phyloP scores from a whole-genome alignment of 2,113 vertebrate species.

The Oryzias woworae region DNA sequence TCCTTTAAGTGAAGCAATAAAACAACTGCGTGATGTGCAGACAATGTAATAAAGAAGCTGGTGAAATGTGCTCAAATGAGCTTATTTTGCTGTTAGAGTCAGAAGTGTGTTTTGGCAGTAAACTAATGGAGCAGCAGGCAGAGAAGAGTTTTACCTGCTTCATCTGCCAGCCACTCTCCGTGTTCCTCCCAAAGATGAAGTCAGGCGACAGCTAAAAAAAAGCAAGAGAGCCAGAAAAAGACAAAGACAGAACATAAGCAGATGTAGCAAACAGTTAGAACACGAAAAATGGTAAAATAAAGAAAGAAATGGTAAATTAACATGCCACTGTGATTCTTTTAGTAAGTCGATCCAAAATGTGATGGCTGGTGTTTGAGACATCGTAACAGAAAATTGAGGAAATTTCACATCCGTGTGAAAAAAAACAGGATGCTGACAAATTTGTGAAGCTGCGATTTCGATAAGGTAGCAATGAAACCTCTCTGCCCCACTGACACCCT shows the following conservation, averaged over 20 bases:
- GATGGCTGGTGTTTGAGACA: too few species aligned
- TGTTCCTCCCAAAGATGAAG: constrained; percentile 54
- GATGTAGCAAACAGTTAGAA: background rate
- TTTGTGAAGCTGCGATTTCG: constrained; percentile 8
- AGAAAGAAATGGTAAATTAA: too few species aligned
- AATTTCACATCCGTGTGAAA: constrained; percentile 16
- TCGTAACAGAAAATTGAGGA: background rate
- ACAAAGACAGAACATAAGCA: constrained; percentile 6
- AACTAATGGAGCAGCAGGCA: constrained; percentile 23
- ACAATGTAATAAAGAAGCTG: constrained; percentile 14
- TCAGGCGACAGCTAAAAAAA: constrained; percentile 66
- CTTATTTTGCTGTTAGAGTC: constrained; percentile 13
- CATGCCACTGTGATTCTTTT: too few species aligned
- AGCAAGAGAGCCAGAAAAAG: constrained; percentile 11
- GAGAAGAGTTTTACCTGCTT: constrained; percentile 65
- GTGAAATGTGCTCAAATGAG: background rate
- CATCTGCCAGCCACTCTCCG: constrained; percentile 61
- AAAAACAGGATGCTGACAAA: constrained; percentile 50
- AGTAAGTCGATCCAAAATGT: too few species aligned
- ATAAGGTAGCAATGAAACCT: constrained; percentile 8
- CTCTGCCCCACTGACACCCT: constrained; percentile 17
- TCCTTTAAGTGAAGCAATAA: constrained; percentile 4
- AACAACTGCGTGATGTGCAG: constrained; percentile 4
- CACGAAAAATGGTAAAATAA: background rate
- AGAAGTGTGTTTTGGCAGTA: constrained; percentile 19